Percentiles rank a stretch among this genome's conserved stretches.
Evolutionary conservation across 1,140 invertebrate species (phyloP).

Genomic region (Drosophila insularis): DNA sequence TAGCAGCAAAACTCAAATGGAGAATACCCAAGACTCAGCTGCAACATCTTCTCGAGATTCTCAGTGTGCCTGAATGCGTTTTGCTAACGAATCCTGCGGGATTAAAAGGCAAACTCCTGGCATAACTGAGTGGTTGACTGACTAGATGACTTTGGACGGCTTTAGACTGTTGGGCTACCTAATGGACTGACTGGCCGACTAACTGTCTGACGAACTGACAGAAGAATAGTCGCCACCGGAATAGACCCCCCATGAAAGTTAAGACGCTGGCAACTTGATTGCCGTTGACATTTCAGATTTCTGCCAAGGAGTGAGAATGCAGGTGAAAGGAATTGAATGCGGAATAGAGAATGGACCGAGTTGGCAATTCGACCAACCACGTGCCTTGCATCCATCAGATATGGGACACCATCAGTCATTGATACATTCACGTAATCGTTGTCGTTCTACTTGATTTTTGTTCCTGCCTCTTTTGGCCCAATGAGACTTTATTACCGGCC

Average conservation of each 20-base stretch:
- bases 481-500: background rate
- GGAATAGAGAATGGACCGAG: background rate
- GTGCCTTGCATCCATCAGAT: constrained; percentile 33
- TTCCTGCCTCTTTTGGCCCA: constrained; percentile 20
- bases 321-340: background rate
- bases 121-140: constrained; percentile 30
- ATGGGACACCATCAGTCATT: constrained; percentile 45
- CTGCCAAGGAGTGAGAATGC: background rate
- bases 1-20: constrained; percentile 41
- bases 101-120: constrained; percentile 49
- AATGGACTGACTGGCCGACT: constrained; percentile 6
- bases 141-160: constrained; percentile 20
- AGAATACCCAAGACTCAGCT: constrained; percentile 29
- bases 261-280: constrained; percentile 41
- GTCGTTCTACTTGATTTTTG: constrained; percentile 21
- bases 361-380: constrained; percentile 29
- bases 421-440: constrained; percentile 52
- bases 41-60: constrained; percentile 11
- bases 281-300: constrained; percentile 48
- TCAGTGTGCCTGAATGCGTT: constrained; percentile 26
- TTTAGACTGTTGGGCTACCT: background rate
- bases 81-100: constrained; percentile 55
- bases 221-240: constrained; percentile 12
- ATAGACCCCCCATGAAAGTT: background rate
- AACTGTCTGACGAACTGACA: constrained; percentile 19